Conservation (phyloP, 92 coral and sea anemone genomes). For the Palythoa grandis region DNA sequence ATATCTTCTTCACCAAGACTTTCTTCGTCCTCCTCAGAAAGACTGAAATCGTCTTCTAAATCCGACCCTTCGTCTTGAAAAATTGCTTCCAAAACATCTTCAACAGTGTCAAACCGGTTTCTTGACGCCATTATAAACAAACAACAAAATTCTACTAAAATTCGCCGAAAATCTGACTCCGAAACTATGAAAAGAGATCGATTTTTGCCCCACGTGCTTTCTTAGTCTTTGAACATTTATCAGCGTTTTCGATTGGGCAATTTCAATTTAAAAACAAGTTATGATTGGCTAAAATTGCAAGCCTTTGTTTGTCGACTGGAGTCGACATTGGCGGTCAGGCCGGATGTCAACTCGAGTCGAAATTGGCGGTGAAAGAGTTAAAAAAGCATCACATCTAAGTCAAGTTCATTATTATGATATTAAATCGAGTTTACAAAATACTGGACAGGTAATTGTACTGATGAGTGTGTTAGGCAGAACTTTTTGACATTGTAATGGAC, state of each 20-base stretch:
- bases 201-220: slow-evolving; percentile 20
- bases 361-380: neutral
- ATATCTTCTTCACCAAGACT: slow-evolving; percentile 25
- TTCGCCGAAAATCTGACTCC: slow-evolving; percentile 3
- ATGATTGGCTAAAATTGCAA: neutral
- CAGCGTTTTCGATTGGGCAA: neutral
- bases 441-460: no score
- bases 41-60: slow-evolving; percentile 24
- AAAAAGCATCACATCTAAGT: no score
- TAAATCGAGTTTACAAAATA: no score
- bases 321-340: neutral
- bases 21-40: slow-evolving; percentile 26
- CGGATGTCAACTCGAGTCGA: neutral
- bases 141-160: slow-evolving; percentile 32
- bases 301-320: slow-evolving; percentile 6
- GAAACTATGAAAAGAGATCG: slow-evolving; percentile 23
- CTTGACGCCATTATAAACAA: slow-evolving; percentile 39
- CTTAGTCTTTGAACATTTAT: neutral
- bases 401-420: no score
- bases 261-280: neutral
- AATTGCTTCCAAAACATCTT: slow-evolving; percentile 37
- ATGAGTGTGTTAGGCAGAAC: no score
- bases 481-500: no score
- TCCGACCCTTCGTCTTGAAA: slow-evolving; percentile 39
- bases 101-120: slow-evolving; percentile 22